Evolutionary conservation across 2,888 invertebrate species (phyloP).

Genomic region (Phyllotreta striolata): DNA sequence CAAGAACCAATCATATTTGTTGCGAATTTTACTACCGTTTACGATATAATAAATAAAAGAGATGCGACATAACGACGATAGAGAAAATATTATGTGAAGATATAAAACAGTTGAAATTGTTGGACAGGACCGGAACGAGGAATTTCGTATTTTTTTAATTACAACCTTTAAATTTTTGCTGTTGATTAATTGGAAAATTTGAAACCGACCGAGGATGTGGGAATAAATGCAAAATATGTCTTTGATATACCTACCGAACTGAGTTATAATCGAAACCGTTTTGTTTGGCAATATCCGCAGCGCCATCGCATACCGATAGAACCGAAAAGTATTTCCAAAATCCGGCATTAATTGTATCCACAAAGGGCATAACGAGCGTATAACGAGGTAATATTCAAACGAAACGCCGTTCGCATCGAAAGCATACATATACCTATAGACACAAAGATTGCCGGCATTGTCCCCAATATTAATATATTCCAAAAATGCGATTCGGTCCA

Average conservation of each 20-base stretch:
- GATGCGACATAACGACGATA: conserved; percentile 49
- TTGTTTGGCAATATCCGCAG: conserved; percentile 10
- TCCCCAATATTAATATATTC: conserved; percentile 51
- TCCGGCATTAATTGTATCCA: conserved; percentile 28
- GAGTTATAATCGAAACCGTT: conserved; percentile 21
- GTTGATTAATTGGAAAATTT: no score
- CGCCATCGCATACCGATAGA: conserved; percentile 33
- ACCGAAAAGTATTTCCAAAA: conserved; percentile 26
- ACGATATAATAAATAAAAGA: conserved; percentile 52
- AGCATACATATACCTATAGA: conserved; percentile 23
- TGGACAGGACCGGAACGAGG: conserved; percentile 29
- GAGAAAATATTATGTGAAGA: conserved; percentile 40
- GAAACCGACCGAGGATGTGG: no score
- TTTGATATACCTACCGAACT: conserved; percentile 2
- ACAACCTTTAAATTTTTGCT: no score
- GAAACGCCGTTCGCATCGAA: conserved; percentile 13
- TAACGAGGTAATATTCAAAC: conserved; percentile 27
- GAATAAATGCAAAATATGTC: conserved; percentile 18
- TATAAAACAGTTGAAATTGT: conserved; percentile 48
- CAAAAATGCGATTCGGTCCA: conserved; percentile 50
- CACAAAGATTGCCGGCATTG: conserved; percentile 40
- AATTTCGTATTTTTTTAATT: no score
- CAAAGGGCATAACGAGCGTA: conserved; percentile 26
- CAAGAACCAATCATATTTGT: conserved; percentile 50
- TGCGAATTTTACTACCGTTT: conserved; percentile 51